A percentile compares a stretch with the other conserved stretches of the same genome.
Evolutionary conservation across 2,113 vertebrate species (phyloP).

Genomic region (Heliornis fulica): DNA sequence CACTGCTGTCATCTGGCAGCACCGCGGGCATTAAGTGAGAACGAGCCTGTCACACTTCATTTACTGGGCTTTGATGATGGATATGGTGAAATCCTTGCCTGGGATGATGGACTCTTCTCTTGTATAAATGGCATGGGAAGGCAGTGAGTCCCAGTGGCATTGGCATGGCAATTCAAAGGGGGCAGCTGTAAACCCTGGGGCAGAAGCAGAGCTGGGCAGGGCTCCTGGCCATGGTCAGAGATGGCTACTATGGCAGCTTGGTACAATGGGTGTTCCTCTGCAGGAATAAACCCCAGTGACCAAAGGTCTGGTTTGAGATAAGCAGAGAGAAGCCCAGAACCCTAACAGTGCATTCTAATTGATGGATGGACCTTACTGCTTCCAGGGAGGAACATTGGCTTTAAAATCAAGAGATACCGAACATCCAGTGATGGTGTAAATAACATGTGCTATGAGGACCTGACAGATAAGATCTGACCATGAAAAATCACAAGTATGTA

Average conservation of each 20-base stretch:
- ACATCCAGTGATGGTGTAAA: not conserved
- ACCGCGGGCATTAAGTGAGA: not conserved
- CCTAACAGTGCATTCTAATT: not conserved
- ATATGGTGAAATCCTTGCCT: constrained; percentile 4
- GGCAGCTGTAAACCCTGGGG: not conserved
- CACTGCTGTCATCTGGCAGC: constrained; percentile 38
- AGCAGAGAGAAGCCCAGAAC: not conserved
- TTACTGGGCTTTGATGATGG: constrained; percentile 47
- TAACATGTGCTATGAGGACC: not conserved
- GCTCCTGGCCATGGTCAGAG: fast-evolving
- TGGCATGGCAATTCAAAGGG: not conserved
- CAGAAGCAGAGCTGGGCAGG: not conserved
- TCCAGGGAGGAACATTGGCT: not conserved
- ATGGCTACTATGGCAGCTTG: not conserved
- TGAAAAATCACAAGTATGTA: not conserved
- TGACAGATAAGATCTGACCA: not conserved
- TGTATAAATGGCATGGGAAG: not conserved
- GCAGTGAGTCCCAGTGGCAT: not conserved
- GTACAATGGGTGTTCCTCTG: not conserved
- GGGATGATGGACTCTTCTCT: constrained; percentile 18
- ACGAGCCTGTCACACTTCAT: constrained; percentile 51
- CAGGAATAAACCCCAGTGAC: not conserved
- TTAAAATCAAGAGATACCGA: not conserved
- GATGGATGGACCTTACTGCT: not conserved
- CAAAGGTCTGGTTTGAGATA: not conserved